Percentiles rank a stretch among this genome's conserved stretches.
phyloP scores from a whole-genome alignment of 1,140 invertebrate species.

The Platyura marginata region DNA sequence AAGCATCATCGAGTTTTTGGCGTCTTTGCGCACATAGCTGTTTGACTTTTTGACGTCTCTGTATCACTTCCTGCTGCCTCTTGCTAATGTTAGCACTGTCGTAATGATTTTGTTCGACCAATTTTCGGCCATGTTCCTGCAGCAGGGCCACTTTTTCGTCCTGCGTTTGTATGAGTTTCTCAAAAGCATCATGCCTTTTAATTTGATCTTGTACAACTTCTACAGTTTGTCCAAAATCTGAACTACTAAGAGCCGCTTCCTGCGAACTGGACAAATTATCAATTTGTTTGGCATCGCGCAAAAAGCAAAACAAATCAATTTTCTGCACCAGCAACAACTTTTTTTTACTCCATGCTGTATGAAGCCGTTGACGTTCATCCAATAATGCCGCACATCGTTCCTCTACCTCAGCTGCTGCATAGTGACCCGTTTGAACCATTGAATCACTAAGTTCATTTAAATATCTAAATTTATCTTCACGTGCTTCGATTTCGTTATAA shows the following conservation, averaged over 20 bases:
- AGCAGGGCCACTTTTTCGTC: constrained; percentile 74
- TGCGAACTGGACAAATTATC: constrained; percentile 77
- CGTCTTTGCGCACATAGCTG: constrained; percentile 39
- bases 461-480: constrained; percentile 68
- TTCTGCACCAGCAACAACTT: constrained; percentile 85
- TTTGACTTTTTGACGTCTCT: constrained; percentile 50
- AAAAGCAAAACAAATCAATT: constrained; percentile 86
- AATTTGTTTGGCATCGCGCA: constrained; percentile 85
- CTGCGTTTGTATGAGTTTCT: constrained; percentile 59
- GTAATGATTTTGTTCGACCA: constrained; percentile 86
- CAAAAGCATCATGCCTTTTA: constrained; percentile 85
- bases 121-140: constrained; percentile 71
- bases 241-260: constrained; percentile 49
- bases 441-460: constrained; percentile 63
- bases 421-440: constrained; percentile 75
- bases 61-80: constrained; percentile 47
- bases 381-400: constrained; percentile 59
- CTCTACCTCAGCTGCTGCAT: constrained; percentile 57
- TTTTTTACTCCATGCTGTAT: constrained; percentile 73
- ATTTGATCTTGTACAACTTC: constrained; percentile 71
- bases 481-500: constrained; percentile 85
- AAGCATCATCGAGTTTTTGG: constrained; percentile 51
- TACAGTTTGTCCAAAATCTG: constrained; percentile 42
- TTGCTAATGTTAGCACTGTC: constrained; percentile 70
- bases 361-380: constrained; percentile 58